Evolutionary conservation across 2,888 invertebrate genomes (phyloP).

Genomic region (Hemicrepidius hirtus): DNA sequence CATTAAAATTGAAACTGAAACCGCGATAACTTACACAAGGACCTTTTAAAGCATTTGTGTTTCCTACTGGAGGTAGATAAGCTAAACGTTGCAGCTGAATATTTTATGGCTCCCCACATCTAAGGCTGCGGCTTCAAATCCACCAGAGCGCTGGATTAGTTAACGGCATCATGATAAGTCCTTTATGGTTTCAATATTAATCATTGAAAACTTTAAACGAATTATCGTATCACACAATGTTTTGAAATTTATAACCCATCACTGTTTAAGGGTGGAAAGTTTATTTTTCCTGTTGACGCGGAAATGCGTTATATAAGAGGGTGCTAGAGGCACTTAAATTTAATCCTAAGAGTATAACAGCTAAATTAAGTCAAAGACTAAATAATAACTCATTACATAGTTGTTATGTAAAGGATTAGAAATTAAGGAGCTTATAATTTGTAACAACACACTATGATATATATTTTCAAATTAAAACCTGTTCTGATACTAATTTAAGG

Average conservation of each 20-base stretch:
- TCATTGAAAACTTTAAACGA: constrained; percentile 28
- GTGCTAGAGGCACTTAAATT: neutral
- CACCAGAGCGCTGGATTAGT: constrained; percentile 36
- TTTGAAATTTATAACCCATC: too few species aligned
- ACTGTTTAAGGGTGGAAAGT: too few species aligned
- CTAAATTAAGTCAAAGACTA: constrained; percentile 5
- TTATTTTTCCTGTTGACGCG: neutral
- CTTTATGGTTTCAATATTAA: constrained; percentile 33
- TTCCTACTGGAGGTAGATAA: constrained; percentile 11
- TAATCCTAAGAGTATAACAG: neutral
- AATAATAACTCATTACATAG: neutral
- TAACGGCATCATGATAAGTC: constrained; percentile 36
- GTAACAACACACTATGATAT: too few species aligned
- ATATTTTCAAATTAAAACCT: too few species aligned
- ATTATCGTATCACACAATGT: neutral
- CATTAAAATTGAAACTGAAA: constrained; percentile 22
- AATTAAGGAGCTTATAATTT: too few species aligned
- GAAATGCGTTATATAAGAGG: neutral
- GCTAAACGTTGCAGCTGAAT: constrained; percentile 31
- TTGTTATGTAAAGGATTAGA: too few species aligned
- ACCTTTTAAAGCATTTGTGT: constrained; percentile 18
- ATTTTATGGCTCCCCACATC: constrained; percentile 44
- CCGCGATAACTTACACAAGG: constrained; percentile 20
- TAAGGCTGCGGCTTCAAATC: constrained; percentile 42
- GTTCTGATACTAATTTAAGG: too few species aligned